A percentile compares a stretch with the other conserved stretches of the same genome.
Conservation (phyloP, 2,888 invertebrate genomes). For the Automeris io region DNA sequence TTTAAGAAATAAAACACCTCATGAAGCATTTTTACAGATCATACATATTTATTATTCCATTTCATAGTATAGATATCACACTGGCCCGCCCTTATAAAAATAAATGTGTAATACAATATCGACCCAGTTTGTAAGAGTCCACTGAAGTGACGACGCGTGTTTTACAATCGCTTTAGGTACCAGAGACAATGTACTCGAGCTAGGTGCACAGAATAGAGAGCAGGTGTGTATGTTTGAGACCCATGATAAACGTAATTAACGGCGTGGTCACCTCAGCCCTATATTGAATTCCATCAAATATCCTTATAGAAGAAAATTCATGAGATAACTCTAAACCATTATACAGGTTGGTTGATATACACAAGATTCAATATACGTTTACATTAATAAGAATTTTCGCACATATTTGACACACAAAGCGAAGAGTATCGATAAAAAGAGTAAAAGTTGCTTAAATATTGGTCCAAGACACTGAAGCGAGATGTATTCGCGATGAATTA, state of each 20-base stretch:
- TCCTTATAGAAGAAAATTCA: constrained; percentile 62
- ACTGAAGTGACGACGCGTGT: constrained; percentile 54
- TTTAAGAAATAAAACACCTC: constrained; percentile 7
- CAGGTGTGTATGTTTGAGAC: no score
- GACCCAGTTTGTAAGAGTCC: constrained; percentile 51
- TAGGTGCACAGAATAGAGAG: no score
- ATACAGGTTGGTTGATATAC: constrained; percentile 73
- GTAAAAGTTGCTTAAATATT: constrained; percentile 65
- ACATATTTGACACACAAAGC: constrained; percentile 77
- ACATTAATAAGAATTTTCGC: constrained; percentile 71
- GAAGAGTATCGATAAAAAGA: constrained; percentile 64
- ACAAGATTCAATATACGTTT: constrained; percentile 66
- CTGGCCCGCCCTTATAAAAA: constrained; percentile 78
- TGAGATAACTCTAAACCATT: constrained; percentile 71
- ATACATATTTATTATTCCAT: constrained; percentile 77
- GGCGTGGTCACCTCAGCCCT: constrained; percentile 23
- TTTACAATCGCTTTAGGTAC: constrained; percentile 23
- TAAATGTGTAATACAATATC: constrained; percentile 74
- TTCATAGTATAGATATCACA: constrained; percentile 77
- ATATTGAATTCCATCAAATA: constrained; percentile 57
- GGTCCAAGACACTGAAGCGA: constrained; percentile 76
- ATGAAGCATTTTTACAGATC: constrained; percentile 58
- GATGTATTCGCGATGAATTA: constrained; percentile 61
- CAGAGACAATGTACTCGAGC: no score
- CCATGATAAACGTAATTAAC: neutral